Evolutionary conservation across 2,797 vertebrate species (phyloP).

Genomic region (Periparus ater): DNA sequence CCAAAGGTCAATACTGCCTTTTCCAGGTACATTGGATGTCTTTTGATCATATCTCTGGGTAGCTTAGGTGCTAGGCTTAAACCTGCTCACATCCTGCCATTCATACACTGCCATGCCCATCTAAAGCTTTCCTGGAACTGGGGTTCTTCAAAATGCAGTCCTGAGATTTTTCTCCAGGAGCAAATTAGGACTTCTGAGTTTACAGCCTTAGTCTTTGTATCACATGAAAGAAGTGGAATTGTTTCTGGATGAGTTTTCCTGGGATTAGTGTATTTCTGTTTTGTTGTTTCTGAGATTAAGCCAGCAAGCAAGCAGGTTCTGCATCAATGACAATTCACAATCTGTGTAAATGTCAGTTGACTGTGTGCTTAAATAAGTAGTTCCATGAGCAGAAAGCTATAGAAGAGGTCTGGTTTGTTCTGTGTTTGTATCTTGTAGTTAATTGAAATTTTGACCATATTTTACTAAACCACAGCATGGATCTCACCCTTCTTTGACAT

Average conservation of each 20-base stretch:
- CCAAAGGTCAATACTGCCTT: neutral
- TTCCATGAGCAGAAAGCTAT: neutral
- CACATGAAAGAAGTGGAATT: neutral
- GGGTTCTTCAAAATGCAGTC: neutral
- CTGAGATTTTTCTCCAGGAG: neutral
- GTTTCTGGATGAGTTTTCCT: neutral
- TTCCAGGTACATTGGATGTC: neutral
- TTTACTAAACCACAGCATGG: neutral
- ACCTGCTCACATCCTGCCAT: neutral
- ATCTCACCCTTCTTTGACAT: neutral
- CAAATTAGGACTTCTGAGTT: neutral
- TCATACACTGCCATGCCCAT: neutral
- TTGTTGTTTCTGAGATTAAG: neutral
- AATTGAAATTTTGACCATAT: neutral
- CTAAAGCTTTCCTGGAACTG: neutral
- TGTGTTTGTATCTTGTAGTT: neutral
- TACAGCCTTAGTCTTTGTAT: neutral
- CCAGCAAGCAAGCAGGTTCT: neutral
- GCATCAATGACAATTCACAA: neutral
- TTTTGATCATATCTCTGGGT: neutral
- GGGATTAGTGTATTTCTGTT: neutral
- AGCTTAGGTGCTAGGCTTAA: neutral
- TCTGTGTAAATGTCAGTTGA: neutral
- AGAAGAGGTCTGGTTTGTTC: neutral
- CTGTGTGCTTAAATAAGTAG: neutral